Percentiles rank a stretch among this genome's conserved stretches.
These are phyloP conservation scores for Stegophylla sp. DNA, from an alignment of 2,888 invertebrate species.

Conservation along the genomic window DNA sequence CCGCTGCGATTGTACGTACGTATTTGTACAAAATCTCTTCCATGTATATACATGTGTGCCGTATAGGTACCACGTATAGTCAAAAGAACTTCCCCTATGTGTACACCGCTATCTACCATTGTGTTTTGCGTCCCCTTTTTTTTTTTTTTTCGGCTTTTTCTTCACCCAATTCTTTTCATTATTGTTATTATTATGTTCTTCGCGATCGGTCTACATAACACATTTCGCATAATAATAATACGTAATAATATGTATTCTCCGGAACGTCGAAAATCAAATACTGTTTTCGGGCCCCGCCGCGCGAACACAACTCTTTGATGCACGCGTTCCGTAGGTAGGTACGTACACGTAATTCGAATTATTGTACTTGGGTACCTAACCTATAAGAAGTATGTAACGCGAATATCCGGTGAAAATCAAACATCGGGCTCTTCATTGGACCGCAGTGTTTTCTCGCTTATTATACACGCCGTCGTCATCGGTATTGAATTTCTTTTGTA, in stretches of 20 bases:
- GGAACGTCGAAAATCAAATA: conserved; percentile 39
- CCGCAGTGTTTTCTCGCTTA: background rate
- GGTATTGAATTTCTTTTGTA: conserved; percentile 44
- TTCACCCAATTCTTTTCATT: conserved; percentile 34
- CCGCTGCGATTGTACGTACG: background rate
- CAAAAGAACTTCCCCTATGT: conserved; percentile 46
- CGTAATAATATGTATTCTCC: background rate
- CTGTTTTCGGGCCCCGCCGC: conserved; percentile 12
- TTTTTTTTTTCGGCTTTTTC: background rate
- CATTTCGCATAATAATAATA: no score
- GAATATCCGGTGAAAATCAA: conserved; percentile 11
- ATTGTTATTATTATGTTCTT: conserved; percentile 34
- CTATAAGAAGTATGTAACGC: background rate
- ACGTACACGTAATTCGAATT: conserved; percentile 50
- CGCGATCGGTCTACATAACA: conserved; percentile 31
- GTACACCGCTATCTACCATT: conserved; percentile 21
- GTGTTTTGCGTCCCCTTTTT: conserved; percentile 38
- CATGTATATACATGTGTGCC: no score
- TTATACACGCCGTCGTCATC: background rate
- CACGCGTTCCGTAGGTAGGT: conserved; percentile 28
- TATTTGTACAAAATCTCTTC: background rate
- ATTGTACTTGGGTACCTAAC: background rate
- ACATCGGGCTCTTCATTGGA: background rate
- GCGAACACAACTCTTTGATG: conserved; percentile 46
- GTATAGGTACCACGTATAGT: background rate